Percentiles rank a stretch among this genome's conserved stretches.
Conservation (phyloP, 2,113 vertebrate species). For the Dissostichus mawsoni region DNA sequence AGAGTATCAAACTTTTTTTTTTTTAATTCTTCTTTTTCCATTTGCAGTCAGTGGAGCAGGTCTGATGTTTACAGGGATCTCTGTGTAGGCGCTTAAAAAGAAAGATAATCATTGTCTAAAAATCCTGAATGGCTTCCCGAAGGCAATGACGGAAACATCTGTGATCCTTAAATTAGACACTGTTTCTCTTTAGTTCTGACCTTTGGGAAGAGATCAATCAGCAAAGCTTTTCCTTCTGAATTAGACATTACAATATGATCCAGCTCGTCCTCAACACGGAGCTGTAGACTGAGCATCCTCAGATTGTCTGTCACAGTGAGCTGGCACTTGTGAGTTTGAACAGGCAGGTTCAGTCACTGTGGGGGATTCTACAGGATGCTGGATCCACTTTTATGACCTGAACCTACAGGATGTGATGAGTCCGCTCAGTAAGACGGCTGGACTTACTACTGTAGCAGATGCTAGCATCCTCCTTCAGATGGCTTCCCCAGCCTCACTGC, state of each 20-base stretch:
- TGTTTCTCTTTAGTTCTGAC: not conserved
- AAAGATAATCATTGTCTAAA: conserved; percentile 12
- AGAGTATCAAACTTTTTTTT: not conserved
- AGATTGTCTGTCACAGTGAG: conserved; percentile 47
- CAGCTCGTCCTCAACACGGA: not conserved
- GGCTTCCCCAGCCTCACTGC: conserved; percentile 71
- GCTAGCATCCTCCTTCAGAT: conserved; percentile 63
- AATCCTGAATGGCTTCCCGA: not conserved
- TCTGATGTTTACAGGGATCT: not conserved
- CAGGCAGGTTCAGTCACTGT: conserved; percentile 39
- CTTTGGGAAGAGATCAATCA: conserved; percentile 2
- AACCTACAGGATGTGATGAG: conserved; percentile 52
- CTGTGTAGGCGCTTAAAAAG: conserved; percentile 1
- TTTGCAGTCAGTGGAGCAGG: not conserved
- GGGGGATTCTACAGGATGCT: conserved; percentile 47
- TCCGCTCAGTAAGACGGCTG: not conserved
- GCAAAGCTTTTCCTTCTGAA: conserved; percentile 15
- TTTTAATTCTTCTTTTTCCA: not conserved
- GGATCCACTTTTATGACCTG: conserved; percentile 55
- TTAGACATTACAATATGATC: conserved; percentile 24
- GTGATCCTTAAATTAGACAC: conserved; percentile 21
- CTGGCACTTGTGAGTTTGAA: conserved; percentile 24
- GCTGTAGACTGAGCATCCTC: conserved; percentile 2
- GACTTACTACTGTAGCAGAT: conserved; percentile 63
- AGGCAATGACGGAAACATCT: conserved; percentile 28